A percentile compares a stretch with the other conserved stretches of the same genome.
These are phyloP conservation scores for Acronicta aceris DNA, from an alignment of 2,888 invertebrate genomes.

Conservation along the genomic window DNA sequence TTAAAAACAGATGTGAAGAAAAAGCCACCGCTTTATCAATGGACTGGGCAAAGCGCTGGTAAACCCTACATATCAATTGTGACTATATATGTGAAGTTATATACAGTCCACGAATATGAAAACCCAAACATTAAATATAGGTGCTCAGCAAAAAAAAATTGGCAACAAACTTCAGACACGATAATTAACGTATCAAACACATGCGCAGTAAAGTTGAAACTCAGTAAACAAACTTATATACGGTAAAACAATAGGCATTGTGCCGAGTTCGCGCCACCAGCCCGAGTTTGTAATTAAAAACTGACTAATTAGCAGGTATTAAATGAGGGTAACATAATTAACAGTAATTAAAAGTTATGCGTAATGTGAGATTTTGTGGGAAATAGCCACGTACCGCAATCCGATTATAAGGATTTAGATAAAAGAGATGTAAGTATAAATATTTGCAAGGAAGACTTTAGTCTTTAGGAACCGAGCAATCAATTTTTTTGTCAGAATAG, in stretches of 20 bases:
- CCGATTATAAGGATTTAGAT: not conserved
- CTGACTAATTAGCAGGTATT: constrained; percentile 51
- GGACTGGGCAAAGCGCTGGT: no score
- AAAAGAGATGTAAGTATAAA: not conserved
- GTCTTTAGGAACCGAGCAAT: no score
- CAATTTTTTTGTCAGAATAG: no score
- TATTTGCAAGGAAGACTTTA: no score
- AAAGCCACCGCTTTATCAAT: no score
- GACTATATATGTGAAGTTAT: no score
- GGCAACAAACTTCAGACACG: constrained; percentile 1
- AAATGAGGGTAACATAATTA: constrained; percentile 51
- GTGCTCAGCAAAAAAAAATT: not conserved
- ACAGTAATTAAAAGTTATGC: constrained; percentile 45
- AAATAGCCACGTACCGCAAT: not conserved
- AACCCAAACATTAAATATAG: not conserved
- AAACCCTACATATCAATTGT: no score
- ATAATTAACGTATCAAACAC: constrained; percentile 24
- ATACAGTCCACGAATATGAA: no score
- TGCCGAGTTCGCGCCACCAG: constrained; percentile 29
- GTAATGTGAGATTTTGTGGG: constrained; percentile 21
- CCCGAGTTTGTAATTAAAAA: constrained; percentile 52
- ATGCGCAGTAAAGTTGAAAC: constrained; percentile 31
- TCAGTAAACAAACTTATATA: constrained; percentile 40
- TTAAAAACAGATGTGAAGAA: no score
- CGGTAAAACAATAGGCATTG: constrained; percentile 35